Percentiles rank a stretch among this genome's conserved stretches.
Conservation (phyloP, 92 coral and sea anemone species). For the Porites divaricata region DNA sequence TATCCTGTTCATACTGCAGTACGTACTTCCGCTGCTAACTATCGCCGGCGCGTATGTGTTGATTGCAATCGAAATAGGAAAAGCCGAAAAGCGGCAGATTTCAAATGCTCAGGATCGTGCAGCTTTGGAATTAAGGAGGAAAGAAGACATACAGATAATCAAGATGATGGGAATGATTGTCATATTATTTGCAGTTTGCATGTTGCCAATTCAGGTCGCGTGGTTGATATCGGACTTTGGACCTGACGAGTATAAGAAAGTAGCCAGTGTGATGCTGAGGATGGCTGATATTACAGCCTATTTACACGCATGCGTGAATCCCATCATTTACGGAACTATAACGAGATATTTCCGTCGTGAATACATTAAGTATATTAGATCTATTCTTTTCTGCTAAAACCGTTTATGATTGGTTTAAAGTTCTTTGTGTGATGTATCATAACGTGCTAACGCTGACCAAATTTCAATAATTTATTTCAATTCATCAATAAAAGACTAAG, state of each 20-base stretch:
- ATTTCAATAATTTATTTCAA: no score
- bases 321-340: slow-evolving; percentile 67
- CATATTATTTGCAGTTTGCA: slow-evolving; percentile 62
- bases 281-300: slow-evolving; percentile 67
- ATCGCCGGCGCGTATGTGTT: slow-evolving; percentile 69
- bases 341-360: slow-evolving; percentile 63
- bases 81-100: slow-evolving; percentile 37
- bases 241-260: slow-evolving; percentile 12
- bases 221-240: slow-evolving; percentile 71
- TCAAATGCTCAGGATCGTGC: slow-evolving; percentile 30
- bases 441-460: no score
- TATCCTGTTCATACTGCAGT: slow-evolving; percentile 66
- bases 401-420: not conserved
- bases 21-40: slow-evolving; percentile 65
- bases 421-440: no score
- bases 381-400: slow-evolving; percentile 23
- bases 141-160: slow-evolving; percentile 65
- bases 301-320: slow-evolving; percentile 66
- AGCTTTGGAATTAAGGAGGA: slow-evolving; percentile 42
- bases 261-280: slow-evolving; percentile 34
- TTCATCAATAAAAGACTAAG: no score
- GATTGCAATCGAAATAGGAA: slow-evolving; percentile 65
- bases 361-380: slow-evolving; percentile 26
- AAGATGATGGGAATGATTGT: slow-evolving; percentile 67
- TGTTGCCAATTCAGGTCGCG: slow-evolving; percentile 68